A percentile compares a stretch with the other conserved stretches of the same genome.
phyloP scores from a whole-genome alignment of 1,140 invertebrate genomes.

The Leptopilina clavipes region DNA sequence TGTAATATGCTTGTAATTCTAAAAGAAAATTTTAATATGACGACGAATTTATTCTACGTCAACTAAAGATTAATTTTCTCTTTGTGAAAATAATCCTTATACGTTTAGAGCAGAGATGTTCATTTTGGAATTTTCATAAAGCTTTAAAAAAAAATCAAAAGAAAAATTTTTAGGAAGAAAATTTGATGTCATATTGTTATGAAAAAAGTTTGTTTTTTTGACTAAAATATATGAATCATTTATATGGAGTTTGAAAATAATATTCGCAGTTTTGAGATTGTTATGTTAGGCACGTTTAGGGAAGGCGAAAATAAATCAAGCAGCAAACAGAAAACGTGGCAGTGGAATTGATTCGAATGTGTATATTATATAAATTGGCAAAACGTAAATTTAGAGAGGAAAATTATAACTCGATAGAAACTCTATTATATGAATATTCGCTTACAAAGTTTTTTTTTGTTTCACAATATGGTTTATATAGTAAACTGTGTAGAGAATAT shows the following conservation, averaged over 20 bases:
- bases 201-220: constrained; percentile 8
- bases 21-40: no score
- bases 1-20: no score
- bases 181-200: background rate
- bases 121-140: background rate
- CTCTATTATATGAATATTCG: no score
- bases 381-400: background rate
- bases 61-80: no score
- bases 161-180: background rate
- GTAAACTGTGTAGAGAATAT: no score
- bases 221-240: background rate
- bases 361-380: background rate
- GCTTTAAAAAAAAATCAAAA: background rate
- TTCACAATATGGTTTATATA: background rate
- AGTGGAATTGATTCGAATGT: background rate
- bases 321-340: background rate
- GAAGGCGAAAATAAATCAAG: constrained; percentile 12
- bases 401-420: constrained; percentile 10
- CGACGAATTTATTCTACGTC: no score
- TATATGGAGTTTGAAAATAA: constrained; percentile 21
- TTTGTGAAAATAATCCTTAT: no score
- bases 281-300: background rate
- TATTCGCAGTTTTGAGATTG: background rate
- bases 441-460: background rate
- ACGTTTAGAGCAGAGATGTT: no score